Conservation (phyloP, 2,797 vertebrate species). For the Anabas testudineus region DNA sequence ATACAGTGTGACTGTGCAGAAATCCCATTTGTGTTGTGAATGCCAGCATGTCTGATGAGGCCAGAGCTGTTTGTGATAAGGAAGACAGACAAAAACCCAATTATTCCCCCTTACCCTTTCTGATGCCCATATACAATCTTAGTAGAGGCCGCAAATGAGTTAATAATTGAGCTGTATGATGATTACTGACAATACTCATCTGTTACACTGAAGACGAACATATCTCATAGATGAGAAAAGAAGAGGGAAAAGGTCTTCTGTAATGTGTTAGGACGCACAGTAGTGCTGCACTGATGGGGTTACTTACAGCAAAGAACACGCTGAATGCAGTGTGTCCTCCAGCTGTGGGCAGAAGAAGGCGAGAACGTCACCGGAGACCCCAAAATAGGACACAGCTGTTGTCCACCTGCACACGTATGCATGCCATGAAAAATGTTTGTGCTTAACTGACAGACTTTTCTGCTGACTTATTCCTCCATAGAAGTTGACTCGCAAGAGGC, state of each 20-base stretch:
- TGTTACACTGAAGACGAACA: background rate
- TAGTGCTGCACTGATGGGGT: too few species aligned
- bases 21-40: background rate
- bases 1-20: background rate
- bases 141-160: constrained; percentile 3
- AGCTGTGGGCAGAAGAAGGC: background rate
- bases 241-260: background rate
- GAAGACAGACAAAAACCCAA: background rate
- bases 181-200: background rate
- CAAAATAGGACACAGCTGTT: background rate
- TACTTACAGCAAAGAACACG: background rate
- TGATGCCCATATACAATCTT: background rate
- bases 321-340: background rate
- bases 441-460: background rate
- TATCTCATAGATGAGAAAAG: background rate
- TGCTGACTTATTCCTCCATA: too few species aligned
- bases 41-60: background rate
- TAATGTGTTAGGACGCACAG: background rate
- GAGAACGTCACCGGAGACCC: background rate
- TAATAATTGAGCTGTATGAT: background rate
- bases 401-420: background rate
- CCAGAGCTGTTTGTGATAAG: background rate
- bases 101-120: background rate
- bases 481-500: too few species aligned
- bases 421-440: background rate